Percentiles rank a stretch among this genome's conserved stretches.
Evolutionary conservation across 2,797 vertebrate genomes (phyloP).

Genomic region (Pseudopleuronectes americanus): DNA sequence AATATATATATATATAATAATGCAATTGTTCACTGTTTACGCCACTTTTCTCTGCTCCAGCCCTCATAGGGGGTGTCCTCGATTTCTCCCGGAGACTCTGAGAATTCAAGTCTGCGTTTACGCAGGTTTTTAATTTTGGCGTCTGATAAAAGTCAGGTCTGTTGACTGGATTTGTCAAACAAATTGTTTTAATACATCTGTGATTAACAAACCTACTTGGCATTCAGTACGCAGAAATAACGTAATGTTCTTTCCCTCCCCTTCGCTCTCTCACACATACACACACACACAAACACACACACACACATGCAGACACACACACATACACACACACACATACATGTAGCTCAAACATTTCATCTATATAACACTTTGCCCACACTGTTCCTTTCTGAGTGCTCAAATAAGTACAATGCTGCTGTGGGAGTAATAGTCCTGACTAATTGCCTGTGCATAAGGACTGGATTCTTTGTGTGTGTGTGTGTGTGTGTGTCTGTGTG

Average conservation of each 20-base stretch:
- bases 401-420: constrained; percentile 40
- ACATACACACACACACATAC: constrained; percentile 17
- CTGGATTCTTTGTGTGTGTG: not conserved
- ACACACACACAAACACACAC: constrained; percentile 19
- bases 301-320: constrained; percentile 18
- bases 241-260: constrained; percentile 6
- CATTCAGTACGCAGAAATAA: constrained; percentile 15
- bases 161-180: constrained; percentile 1
- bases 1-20: too few relatives aligned
- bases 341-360: constrained; percentile 44
- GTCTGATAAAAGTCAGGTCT: constrained; percentile 6
- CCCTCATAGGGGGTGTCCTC: not conserved
- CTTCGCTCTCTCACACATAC: not conserved
- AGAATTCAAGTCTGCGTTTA: not conserved
- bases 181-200: constrained; percentile 7
- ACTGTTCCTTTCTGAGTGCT: constrained; percentile 51
- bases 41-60: not conserved
- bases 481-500: not conserved
- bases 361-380: constrained; percentile 50
- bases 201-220: constrained; percentile 14
- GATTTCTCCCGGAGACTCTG: not conserved
- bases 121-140: not conserved
- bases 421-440: constrained; percentile 47
- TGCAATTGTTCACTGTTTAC: not conserved
- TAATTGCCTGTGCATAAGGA: constrained; percentile 33